A percentile compares a stretch with the other conserved stretches of the same genome.
phyloP scores from a whole-genome alignment of 2,888 invertebrate species.

The Protophormia terraenovae region DNA sequence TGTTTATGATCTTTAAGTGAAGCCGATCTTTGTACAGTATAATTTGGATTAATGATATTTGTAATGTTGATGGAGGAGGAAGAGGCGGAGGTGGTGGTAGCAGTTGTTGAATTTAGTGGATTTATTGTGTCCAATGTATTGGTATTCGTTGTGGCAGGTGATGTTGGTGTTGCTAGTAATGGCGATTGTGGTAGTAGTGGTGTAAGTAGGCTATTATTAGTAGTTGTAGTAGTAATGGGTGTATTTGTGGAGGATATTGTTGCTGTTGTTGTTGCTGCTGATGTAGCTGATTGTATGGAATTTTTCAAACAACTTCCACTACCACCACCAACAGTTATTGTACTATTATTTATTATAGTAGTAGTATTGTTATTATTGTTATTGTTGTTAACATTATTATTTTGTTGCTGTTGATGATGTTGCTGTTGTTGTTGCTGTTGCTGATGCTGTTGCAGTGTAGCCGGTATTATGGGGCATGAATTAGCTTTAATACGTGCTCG shows the following conservation, averaged over 20 bases:
- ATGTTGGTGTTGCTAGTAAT: slow-evolving; percentile 68
- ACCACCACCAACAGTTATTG: slow-evolving; percentile 71
- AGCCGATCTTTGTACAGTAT: slow-evolving; percentile 84
- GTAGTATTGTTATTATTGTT: slow-evolving; percentile 72
- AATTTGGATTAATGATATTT: slow-evolving; percentile 82
- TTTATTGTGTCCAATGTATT: slow-evolving; percentile 66
- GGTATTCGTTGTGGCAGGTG: slow-evolving; percentile 70
- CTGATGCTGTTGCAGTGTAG: slow-evolving; percentile 81
- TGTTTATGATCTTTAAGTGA: slow-evolving; percentile 83
- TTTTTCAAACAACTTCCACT: slow-evolving; percentile 58
- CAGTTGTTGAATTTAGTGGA: slow-evolving; percentile 73
- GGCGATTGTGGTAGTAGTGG: slow-evolving; percentile 67
- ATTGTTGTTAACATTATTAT: slow-evolving; percentile 72
- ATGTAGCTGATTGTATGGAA: slow-evolving; percentile 8
- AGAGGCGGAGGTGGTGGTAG: slow-evolving; percentile 74
- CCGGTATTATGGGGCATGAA: slow-evolving; percentile 89
- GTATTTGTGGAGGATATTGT: slow-evolving; percentile 1
- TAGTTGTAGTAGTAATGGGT: slow-evolving; percentile 39
- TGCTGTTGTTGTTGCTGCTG: slow-evolving; percentile 19
- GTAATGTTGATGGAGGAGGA: slow-evolving; percentile 71
- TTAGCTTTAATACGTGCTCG: slow-evolving; percentile 94
- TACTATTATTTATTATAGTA: slow-evolving; percentile 70
- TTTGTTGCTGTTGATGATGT: slow-evolving; percentile 68
- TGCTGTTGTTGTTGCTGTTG: slow-evolving; percentile 76
- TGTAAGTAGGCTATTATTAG: slow-evolving; percentile 52